Base-by-base conservation (phyloP, 1,140 invertebrate species). In the Sitophilus oryzae region DNA sequence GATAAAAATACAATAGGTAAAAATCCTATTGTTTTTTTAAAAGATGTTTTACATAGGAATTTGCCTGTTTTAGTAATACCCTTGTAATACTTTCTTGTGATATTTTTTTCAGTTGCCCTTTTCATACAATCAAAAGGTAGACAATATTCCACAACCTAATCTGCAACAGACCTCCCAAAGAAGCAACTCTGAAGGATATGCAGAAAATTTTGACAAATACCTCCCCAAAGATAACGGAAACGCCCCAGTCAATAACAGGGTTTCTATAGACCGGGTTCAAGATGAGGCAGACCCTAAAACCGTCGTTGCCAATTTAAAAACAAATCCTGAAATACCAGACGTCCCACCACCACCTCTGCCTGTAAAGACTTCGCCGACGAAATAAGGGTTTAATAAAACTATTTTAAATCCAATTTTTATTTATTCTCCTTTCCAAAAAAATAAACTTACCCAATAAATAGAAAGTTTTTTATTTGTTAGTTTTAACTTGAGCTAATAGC, bases 261-360 rank as follows among this genome's bases (percentile, higher is more conserved):
- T 8, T 22, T n/a, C 35, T 30, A 8, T 40, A 10, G 9, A n/a
- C n/a, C 18, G 10, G n/a, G n/a, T n/a, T n/a, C 37, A 49, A n/a
- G 35, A 42, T 11, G 42, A 45, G 40, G 49, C 40, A 37, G 57
- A 59, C 42, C 57, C 52, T 20, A 59, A 55, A 37, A 53, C 48
- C 30, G 49, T 59, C 8, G 44, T 59, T 9, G 57, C 57, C 14
- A 59, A 59, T 46, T 45, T 59, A 14, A 49, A 46, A 21, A 59
- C 22, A 44, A 59, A 59, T 46, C 30, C 45, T 37, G 45, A 51
- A 36, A 59, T 59, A 23, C 57, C 57, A n/a, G 57, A 59, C 46
- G 52, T 59, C 9, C 57, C 57, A 34, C 57, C 57, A 25, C 52
- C 52, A 55, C 51, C 51, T 18, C 48, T 59, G 30, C 57, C 57